phyloP scores from a whole-genome alignment of 2,797 vertebrate species.

The Parauchenoglanis punctatus region DNA sequence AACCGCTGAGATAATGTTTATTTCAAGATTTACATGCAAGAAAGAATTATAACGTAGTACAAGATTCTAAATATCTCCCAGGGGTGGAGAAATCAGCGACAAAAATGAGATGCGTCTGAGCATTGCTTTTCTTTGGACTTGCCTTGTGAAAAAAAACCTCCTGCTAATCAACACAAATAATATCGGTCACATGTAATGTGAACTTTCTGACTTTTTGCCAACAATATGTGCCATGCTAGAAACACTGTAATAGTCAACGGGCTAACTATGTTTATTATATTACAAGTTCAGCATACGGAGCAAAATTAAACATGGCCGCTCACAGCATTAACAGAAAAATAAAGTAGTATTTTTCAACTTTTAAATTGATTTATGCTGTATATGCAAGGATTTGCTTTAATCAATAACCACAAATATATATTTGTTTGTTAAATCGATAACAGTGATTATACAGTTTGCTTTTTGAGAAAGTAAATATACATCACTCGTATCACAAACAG shows the following conservation, averaged over 20 bases:
- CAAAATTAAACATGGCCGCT: background rate
- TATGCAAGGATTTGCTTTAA: background rate
- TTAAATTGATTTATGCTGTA: background rate
- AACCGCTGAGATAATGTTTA: no score
- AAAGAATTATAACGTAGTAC: background rate
- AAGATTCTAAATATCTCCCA: background rate
- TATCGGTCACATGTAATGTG: background rate
- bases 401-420: background rate
- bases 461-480: background rate
- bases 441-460: background rate
- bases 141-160: background rate
- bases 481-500: background rate
- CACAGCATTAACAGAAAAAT: background rate
- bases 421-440: background rate
- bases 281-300: background rate
- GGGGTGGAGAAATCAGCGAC: background rate
- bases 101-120: background rate
- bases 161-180: background rate
- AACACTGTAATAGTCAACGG: background rate
- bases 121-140: background rate
- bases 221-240: background rate
- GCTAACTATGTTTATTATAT: background rate
- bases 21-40: background rate
- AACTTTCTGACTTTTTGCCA: background rate
- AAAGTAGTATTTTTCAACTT: background rate